A percentile compares a stretch with the other conserved stretches of the same genome.
Evolutionary conservation across 2,888 invertebrate species (phyloP).

Genomic region (Opisthograptis luteolata): DNA sequence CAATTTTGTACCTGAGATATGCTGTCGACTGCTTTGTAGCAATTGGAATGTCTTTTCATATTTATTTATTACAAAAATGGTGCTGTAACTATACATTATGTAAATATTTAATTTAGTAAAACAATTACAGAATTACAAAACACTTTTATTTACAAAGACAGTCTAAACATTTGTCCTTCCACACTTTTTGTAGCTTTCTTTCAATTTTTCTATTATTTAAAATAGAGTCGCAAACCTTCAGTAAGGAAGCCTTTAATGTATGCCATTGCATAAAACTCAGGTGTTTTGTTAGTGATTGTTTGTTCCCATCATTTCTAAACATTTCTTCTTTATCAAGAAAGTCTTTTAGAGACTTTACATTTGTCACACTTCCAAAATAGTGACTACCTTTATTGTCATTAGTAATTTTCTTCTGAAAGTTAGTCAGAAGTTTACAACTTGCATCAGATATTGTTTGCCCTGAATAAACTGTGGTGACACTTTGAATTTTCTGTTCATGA

Average conservation of each 20-base stretch:
- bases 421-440: conserved; percentile 44
- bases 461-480: conserved; percentile 44
- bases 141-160: conserved; percentile 36
- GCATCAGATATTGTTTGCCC: conserved; percentile 58
- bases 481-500: conserved; percentile 17
- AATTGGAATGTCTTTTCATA: conserved; percentile 28
- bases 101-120: conserved; percentile 31
- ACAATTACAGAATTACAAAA: conserved; percentile 14
- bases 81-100: conserved; percentile 60
- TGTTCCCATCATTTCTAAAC: conserved; percentile 58
- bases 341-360: conserved; percentile 50
- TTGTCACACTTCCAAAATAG: conserved; percentile 55
- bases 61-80: conserved; percentile 61
- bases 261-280: conserved; percentile 84
- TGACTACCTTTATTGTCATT: conserved; percentile 42
- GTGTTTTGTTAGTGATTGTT: conserved; percentile 62
- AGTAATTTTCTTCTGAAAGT: conserved; percentile 33
- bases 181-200: conserved; percentile 67
- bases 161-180: conserved; percentile 74
- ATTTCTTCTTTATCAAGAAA: conserved; percentile 68
- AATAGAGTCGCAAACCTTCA: conserved; percentile 53
- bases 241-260: conserved; percentile 67
- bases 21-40: conserved; percentile 41
- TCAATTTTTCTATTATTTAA: conserved; percentile 63
- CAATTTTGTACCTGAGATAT: conserved; percentile 58